A percentile compares a stretch with the other conserved stretches of the same genome.
phyloP scores from a whole-genome alignment of 2,113 vertebrate genomes.

The Mionectes macconnelli region DNA sequence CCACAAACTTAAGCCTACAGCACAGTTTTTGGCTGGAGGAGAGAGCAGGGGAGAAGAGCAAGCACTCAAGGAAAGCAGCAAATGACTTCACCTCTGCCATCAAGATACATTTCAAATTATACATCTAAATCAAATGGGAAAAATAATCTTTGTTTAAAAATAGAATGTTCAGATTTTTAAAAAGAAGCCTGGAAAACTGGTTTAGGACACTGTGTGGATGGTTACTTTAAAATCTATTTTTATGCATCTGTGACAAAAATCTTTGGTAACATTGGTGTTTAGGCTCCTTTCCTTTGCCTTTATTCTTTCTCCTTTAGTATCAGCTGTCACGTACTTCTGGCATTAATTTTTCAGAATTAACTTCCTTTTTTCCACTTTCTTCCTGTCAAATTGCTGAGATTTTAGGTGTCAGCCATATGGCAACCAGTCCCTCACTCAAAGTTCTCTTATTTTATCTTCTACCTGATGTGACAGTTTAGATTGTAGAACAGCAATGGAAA shows the following conservation, averaged over 20 bases:
- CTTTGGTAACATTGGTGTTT: neutral
- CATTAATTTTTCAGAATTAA: conserved; percentile 32
- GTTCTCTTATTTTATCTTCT: conserved; percentile 24
- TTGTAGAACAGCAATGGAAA: conserved; percentile 13
- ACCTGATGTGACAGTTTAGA: neutral
- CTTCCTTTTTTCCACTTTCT: conserved; percentile 31
- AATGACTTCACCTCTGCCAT: neutral
- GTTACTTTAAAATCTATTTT: neutral
- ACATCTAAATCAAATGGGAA: neutral
- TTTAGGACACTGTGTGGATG: neutral
- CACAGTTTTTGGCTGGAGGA: neutral
- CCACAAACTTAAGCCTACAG: neutral
- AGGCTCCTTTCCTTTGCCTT: neutral
- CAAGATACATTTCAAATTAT: neutral
- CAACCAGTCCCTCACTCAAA: neutral
- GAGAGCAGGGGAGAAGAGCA: neutral
- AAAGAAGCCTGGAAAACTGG: neutral
- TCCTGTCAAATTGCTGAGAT: conserved; percentile 52
- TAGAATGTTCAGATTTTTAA: neutral
- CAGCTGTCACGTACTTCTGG: conserved; percentile 27
- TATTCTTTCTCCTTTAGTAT: conserved; percentile 2
- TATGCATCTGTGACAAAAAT: neutral
- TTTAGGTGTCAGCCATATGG: conserved; percentile 57
- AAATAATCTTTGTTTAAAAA: neutral
- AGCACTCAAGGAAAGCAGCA: neutral